Percentiles rank a stretch among this genome's conserved stretches.
These are phyloP conservation scores for Hipposideros larvatus DNA, from an alignment of 2,797 vertebrate genomes.

Conservation along the genomic window DNA sequence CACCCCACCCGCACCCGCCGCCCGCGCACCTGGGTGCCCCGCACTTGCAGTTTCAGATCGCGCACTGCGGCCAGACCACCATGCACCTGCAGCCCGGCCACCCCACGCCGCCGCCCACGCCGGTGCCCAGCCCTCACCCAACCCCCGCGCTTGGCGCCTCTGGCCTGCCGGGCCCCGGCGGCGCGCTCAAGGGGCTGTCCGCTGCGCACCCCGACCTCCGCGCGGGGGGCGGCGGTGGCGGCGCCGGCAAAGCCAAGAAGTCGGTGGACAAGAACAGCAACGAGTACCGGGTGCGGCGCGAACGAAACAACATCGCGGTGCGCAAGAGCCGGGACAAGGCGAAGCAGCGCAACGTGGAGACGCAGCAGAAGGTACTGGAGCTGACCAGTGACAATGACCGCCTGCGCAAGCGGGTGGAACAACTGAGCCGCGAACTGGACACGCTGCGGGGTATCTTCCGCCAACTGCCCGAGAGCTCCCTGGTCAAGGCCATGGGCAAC, in stretches of 20 bases:
- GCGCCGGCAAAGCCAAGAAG: slow-evolving; percentile 94
- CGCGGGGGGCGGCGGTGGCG: slow-evolving; percentile 82
- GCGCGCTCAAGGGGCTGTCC: slow-evolving; percentile 90
- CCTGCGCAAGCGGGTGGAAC: slow-evolving; percentile 96
- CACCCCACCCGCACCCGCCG: slow-evolving; percentile 86
- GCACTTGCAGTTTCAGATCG: slow-evolving; percentile 97
- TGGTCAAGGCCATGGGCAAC: slow-evolving; percentile 96
- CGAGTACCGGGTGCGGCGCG: slow-evolving; percentile 96
- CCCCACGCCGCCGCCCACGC: slow-evolving; percentile 97
- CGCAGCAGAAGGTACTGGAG: slow-evolving; percentile 98
- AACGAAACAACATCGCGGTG: slow-evolving; percentile 99
- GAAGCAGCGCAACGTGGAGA: slow-evolving; percentile 98
- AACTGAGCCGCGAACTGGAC: slow-evolving; percentile 97
- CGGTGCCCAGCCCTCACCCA: slow-evolving; percentile 95
- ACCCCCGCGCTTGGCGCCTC: slow-evolving; percentile 85
- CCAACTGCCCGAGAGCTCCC: slow-evolving; percentile 96
- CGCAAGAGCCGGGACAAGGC: slow-evolving; percentile 99
- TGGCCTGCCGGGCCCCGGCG: slow-evolving; percentile 84
- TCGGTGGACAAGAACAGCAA: slow-evolving; percentile 96
- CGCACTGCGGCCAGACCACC: slow-evolving; percentile 97
- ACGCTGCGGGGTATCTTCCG: slow-evolving; percentile 97
- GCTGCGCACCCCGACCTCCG: slow-evolving; percentile 87
- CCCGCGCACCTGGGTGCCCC: slow-evolving; percentile 90
- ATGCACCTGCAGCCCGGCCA: slow-evolving; percentile 98
- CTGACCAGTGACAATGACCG: slow-evolving; percentile 96